Evolutionary conservation across 2,113 vertebrate genomes (phyloP).

Genomic region (Centropus unirufus): DNA sequence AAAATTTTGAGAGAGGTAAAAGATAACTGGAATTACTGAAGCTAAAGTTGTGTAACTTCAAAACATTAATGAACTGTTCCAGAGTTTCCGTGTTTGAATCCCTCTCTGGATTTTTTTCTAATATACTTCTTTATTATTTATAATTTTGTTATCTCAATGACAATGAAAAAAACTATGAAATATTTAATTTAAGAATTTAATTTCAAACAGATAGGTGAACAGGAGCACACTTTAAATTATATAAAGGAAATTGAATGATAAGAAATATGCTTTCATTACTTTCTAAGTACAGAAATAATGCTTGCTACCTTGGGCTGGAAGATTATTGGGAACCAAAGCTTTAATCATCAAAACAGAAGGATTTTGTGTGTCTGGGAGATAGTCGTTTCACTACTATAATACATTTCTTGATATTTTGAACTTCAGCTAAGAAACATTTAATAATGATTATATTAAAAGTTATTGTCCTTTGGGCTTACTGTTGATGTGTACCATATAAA

Average conservation of each 20-base stretch:
- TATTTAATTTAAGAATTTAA: conserved; percentile 61
- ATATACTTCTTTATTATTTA: background rate
- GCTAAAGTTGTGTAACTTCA: background rate
- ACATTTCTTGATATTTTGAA: conserved; percentile 69
- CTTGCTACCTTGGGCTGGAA: conserved; percentile 47
- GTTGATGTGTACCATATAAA: conserved; percentile 65
- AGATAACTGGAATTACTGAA: background rate
- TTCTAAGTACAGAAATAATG: conserved; percentile 56
- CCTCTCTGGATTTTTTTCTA: background rate
- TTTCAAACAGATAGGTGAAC: conserved; percentile 52
- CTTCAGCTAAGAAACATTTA: conserved; percentile 77
- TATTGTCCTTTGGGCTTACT: conserved; percentile 69
- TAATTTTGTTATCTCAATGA: conserved; percentile 28
- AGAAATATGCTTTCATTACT: conserved; percentile 64
- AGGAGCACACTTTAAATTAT: conserved; percentile 53
- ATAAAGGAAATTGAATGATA: conserved; percentile 55
- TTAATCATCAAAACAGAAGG: conserved; percentile 72
- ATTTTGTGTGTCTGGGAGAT: conserved; percentile 62
- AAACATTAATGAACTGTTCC: background rate
- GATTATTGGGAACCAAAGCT: conserved; percentile 70
- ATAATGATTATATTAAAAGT: conserved; percentile 77
- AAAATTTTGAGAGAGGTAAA: background rate
- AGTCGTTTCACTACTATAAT: conserved; percentile 50
- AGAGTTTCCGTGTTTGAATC: background rate
- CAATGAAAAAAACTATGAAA: conserved; percentile 24